Evolutionary conservation across 2,113 vertebrate species (phyloP).

Genomic region (Ctenomys sociabilis): DNA sequence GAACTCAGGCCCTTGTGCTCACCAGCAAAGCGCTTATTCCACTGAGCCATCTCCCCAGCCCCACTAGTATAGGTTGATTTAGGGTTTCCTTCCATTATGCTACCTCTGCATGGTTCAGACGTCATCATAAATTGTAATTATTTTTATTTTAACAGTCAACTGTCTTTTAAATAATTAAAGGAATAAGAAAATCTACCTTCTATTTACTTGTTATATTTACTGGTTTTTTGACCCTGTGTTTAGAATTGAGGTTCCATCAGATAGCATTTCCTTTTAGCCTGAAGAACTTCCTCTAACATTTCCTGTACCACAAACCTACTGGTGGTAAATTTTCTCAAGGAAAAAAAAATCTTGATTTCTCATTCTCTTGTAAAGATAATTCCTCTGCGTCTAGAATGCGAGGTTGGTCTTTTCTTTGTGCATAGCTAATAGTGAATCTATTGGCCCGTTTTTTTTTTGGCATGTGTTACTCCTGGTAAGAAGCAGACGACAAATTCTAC

Average conservation of each 20-base stretch:
- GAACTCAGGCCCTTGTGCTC: no score
- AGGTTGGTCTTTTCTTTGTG: background rate
- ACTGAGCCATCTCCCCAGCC: no score
- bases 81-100: background rate
- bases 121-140: background rate
- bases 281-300: slow-evolving; percentile 48
- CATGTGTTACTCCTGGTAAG: background rate
- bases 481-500: background rate
- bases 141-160: slow-evolving; percentile 19
- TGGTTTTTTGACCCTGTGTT: slow-evolving; percentile 6
- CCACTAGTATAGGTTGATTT: background rate
- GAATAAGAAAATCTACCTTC: background rate
- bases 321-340: background rate
- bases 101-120: background rate
- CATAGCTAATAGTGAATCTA: background rate
- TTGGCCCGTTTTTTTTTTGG: background rate
- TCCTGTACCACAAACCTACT: background rate
- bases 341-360: slow-evolving; percentile 44
- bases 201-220: slow-evolving; percentile 14
- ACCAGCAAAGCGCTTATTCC: no score
- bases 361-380: background rate
- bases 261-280: background rate
- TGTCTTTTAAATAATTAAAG: slow-evolving; percentile 35
- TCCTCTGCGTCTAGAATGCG: background rate
- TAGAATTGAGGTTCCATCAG: slow-evolving; percentile 4